Conservation (phyloP, 2,888 invertebrate species). For the Drosophila parthenogenetica region DNA sequence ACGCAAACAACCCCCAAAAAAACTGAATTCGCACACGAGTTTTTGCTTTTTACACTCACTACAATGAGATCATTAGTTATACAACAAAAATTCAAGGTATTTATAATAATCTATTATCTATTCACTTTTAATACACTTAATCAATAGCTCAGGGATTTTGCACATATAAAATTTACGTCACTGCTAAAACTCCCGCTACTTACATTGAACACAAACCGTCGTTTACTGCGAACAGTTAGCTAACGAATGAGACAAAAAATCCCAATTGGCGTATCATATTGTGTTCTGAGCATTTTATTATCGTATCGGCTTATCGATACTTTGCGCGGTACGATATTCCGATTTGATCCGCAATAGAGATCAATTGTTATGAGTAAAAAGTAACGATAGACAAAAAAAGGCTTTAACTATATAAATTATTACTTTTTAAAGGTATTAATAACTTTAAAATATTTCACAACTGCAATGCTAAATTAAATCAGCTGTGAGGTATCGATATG, state of each 20-base stretch:
- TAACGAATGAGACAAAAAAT: constrained; percentile 66
- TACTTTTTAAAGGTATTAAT: too few species aligned
- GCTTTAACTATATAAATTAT: too few species aligned
- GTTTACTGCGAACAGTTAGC: constrained; percentile 60
- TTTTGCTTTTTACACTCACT: constrained; percentile 13
- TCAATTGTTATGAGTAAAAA: background rate
- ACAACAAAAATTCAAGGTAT: constrained; percentile 21
- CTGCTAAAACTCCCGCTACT: constrained; percentile 68
- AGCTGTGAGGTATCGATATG: background rate
- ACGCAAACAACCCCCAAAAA: constrained; percentile 72
- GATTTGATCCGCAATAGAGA: background rate
- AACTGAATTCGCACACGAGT: constrained; percentile 22
- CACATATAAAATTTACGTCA: constrained; percentile 67
- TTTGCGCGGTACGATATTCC: background rate
- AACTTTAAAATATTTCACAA: background rate
- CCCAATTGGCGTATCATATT: constrained; percentile 35
- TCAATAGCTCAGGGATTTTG: constrained; percentile 44
- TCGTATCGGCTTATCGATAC: constrained; percentile 26
- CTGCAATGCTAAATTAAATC: background rate
- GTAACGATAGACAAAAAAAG: background rate
- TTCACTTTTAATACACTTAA: constrained; percentile 35
- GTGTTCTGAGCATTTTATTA: constrained; percentile 1
- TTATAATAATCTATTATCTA: constrained; percentile 12
- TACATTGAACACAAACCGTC: constrained; percentile 82
- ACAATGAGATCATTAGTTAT: constrained; percentile 28